phyloP scores from a whole-genome alignment of 1,140 invertebrate species.

The Triops longicaudatus region DNA sequence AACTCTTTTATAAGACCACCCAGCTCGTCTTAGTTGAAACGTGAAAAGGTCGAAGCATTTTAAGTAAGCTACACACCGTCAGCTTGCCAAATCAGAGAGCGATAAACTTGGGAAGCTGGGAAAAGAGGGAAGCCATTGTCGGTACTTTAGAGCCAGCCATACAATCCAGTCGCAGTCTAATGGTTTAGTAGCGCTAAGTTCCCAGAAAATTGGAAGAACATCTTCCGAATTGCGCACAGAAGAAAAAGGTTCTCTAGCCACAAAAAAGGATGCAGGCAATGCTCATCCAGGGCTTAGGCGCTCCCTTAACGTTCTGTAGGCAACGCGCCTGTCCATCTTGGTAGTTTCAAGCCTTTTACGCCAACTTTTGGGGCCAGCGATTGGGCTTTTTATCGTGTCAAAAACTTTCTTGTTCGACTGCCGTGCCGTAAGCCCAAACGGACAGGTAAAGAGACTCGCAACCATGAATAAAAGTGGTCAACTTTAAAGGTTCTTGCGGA shows the following conservation, averaged over 20 bases:
- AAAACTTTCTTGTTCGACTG: not conserved
- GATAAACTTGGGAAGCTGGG: not conserved
- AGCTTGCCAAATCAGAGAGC: not conserved
- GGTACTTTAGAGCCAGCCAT: conserved; percentile 1
- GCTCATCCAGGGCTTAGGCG: not conserved
- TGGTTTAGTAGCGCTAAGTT: not conserved
- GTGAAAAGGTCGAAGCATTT: not conserved
- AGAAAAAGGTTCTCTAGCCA: not conserved
- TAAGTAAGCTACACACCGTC: conserved; percentile 5
- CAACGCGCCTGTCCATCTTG: not conserved
- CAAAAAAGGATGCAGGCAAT: not conserved
- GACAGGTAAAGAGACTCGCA: not conserved
- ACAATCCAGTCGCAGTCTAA: not conserved
- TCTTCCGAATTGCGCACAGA: not conserved
- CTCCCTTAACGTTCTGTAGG: not conserved
- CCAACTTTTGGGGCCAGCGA: not conserved
- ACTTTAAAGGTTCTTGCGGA: not conserved
- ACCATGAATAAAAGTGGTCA: not conserved
- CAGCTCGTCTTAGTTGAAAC: not conserved
- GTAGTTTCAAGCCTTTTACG: not conserved
- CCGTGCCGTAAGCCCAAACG: not conserved
- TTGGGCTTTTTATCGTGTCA: not conserved
- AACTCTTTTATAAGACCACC: conserved; percentile 9
- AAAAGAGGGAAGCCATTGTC: not conserved
- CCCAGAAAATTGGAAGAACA: not conserved